Evolutionary conservation across 2,888 invertebrate genomes (phyloP).

Genomic region (Drosophila affinis): DNA sequence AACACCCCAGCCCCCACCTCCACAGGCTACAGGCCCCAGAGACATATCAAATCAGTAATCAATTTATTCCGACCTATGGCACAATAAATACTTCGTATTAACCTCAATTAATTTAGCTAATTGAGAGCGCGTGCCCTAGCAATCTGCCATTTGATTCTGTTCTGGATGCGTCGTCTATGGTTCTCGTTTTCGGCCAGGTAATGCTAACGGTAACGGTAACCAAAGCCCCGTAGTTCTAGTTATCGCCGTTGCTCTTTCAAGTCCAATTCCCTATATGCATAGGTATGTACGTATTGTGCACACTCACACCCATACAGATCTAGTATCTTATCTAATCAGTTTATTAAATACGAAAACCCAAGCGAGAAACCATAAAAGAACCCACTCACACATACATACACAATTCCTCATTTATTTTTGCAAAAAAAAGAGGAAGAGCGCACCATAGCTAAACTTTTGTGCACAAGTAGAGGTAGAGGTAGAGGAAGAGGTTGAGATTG

Average conservation of each 20-base stretch:
- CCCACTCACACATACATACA: conserved; percentile 12
- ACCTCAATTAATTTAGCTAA: conserved; percentile 73
- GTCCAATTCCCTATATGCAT: conserved; percentile 24
- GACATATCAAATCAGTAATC: conserved; percentile 52
- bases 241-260: conserved; percentile 42
- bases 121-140: conserved; percentile 57
- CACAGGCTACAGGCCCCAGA: neutral
- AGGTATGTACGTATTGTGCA: conserved; percentile 5
- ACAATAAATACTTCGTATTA: conserved; percentile 56
- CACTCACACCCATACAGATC: conserved; percentile 7
- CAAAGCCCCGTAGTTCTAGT: conserved; percentile 25
- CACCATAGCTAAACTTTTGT: conserved; percentile 15
- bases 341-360: conserved; percentile 70
- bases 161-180: conserved; percentile 31
- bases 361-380: conserved; percentile 64
- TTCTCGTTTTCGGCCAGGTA: conserved; percentile 16
- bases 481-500: neutral
- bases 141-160: conserved; percentile 36
- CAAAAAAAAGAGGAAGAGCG: conserved; percentile 25
- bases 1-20: neutral
- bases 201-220: neutral
- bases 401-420: conserved; percentile 28
- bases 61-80: conserved; percentile 62
- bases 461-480: neutral
- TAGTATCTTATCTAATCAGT: conserved; percentile 71